Base-by-base conservation (phyloP, 2,888 invertebrate genomes). In the Lasioglossum malachurum region DNA sequence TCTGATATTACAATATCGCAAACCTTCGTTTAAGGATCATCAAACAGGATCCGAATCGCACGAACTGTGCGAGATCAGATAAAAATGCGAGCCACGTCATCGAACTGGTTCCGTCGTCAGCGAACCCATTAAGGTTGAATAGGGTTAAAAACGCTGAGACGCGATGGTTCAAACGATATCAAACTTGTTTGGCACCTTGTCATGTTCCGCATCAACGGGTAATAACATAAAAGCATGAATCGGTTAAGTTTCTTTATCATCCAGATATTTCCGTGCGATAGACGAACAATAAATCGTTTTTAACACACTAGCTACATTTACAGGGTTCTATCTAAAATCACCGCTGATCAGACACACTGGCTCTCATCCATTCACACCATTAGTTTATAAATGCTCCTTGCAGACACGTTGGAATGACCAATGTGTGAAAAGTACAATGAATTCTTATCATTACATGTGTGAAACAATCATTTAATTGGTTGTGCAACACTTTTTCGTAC, bases 21-120 rank as follows among this genome's bases (percentile, higher is more conserved):
- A 78, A 82, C 77, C 84, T 79, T 89, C 82, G 67, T 89, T 90
- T 87, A 89, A 82, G 79, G 82, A 87, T 87, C 85, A 82, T 79
- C 90, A 82, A 84, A 82, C 67, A 75, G 78, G 75, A 78, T 72
- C 53, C 27, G 23, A 72, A 85, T 89, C 90, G 87, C 90, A 87
- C 87, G 79, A 90, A 14, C 75, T 81, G 78, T 81, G 83, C 75
- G 77, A 69, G 75, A 78, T 86, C 85, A 81, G 90, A 89, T 89
- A 89, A 84, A 83, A 83, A 86, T 83, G 78, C 69, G 14, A 71
- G 81, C 85, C 85, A 82, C 83, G 89, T 90, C 86, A 87, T 73
- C 80, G 78, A 84, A 83, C 82, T 83, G 64, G 49, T 83, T 78
- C 82, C 82, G 77, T 38, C 57, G 75, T 57, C 69, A 53, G 79